phyloP scores from a whole-genome alignment of 2,113 vertebrate species.

The Neoarius graeffei region DNA sequence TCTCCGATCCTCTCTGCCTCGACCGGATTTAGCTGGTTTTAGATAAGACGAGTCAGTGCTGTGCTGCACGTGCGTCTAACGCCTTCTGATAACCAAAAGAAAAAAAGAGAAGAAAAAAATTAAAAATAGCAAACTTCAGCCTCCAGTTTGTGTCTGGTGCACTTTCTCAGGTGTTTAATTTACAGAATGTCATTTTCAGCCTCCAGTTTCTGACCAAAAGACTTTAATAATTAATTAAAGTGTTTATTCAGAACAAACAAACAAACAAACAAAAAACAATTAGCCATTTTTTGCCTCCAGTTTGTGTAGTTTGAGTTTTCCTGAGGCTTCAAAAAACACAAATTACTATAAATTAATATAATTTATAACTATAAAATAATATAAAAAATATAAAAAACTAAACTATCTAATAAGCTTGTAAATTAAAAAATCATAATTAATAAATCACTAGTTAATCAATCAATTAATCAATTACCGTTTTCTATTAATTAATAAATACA shows the following conservation, averaged over 20 bases:
- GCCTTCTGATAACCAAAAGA: neutral
- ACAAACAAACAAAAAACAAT: neutral
- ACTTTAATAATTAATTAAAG: neutral
- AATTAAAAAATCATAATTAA: neutral
- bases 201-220: neutral
- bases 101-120: neutral
- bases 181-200: neutral
- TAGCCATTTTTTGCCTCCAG: neutral
- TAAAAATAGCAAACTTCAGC: neutral
- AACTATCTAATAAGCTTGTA: no score
- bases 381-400: no score
- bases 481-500: neutral
- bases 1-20: slow-evolving; percentile 39
- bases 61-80: neutral
- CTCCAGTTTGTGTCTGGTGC: neutral
- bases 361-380: no score
- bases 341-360: no score
- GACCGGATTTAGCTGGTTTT: slow-evolving; percentile 68
- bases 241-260: neutral
- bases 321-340: neutral
- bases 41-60: slow-evolving; percentile 52
- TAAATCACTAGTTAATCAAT: neutral
- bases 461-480: neutral
- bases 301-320: neutral
- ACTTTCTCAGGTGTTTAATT: neutral